Evolutionary conservation across 2,888 invertebrate species (phyloP), one percentile per base, ranked within the genome.

Genomic region (Ormyrus rosae): DNA sequence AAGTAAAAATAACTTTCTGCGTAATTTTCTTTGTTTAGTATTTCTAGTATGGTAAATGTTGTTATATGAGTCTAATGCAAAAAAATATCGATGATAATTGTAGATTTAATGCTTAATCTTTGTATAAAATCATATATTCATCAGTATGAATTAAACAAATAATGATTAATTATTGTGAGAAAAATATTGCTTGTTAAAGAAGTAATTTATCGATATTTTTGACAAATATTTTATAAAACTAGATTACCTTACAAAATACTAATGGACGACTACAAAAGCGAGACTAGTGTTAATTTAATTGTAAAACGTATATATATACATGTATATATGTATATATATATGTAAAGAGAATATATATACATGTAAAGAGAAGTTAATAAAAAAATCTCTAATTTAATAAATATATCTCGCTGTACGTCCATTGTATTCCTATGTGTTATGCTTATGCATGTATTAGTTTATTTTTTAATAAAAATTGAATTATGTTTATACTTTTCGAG

Each of bases 301-400:
- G 78, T 82, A 75, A 51, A 82, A 19, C 76, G 76, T 72, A 81
- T 69, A 81, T 67, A 75, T 13, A 34, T 75, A 73, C 2, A 19
- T 19, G 2, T 19, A 19, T 19, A 19, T 19, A 1, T 19, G 1
- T 19, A 19, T 19, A 19, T 19, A 19, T 19, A 19, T 19, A 19
- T 19, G 19, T 19, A 19, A 19, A 19, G 19, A 19, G 19, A 19
- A 19, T 19, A 19, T 19, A 19, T 19, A 70, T 34, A n/a, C 72
- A 11, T 81, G 63, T 70, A 65, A 51, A 13, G 53, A 78, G 80
- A 76, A 77, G 84, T 55, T 84, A 80, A 88, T 88, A 87, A 88
- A 19, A 19, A 88, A 85, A 87, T 85, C 80, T 84, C 85, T 85
- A 72, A 58, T 74, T 87, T 88, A 85, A 78, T 86, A 86, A 19